These are phyloP conservation scores for Dioctria linearis DNA, from an alignment of 2,888 invertebrate genomes.

Conservation along the genomic window DNA sequence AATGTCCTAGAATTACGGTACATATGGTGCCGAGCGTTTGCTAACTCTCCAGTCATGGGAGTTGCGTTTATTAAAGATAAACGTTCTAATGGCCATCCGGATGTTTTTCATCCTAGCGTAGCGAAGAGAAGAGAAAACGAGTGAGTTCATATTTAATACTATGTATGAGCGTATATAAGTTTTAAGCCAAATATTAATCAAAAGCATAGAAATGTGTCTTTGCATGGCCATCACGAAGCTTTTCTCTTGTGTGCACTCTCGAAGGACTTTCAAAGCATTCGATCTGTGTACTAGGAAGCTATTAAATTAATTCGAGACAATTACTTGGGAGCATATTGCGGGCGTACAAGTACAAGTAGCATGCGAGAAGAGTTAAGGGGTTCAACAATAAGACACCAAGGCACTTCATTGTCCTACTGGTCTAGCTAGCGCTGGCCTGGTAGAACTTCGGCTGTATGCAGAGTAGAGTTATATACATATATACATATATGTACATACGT, in stretches of 20 bases:
- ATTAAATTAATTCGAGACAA: slow-evolving; percentile 50
- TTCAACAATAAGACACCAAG: slow-evolving; percentile 40
- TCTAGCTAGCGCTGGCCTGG: slow-evolving; percentile 15
- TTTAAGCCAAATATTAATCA: slow-evolving; percentile 46
- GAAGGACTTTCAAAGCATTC: slow-evolving; percentile 32
- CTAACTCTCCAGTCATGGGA: background rate
- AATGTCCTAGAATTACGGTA: background rate
- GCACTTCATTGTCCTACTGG: slow-evolving; percentile 40
- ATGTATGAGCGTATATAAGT: background rate
- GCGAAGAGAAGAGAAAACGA: too few relatives aligned
- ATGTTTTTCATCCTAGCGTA: slow-evolving; percentile 11
- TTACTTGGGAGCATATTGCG: slow-evolving; percentile 46
- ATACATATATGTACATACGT: too few relatives aligned
- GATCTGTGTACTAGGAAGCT: slow-evolving; percentile 43
- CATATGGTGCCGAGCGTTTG: background rate
- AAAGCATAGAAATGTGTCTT: slow-evolving; percentile 10
- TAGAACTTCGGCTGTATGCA: too few relatives aligned
- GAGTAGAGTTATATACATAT: too few relatives aligned
- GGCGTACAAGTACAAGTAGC: slow-evolving; percentile 5
- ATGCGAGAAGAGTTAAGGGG: slow-evolving; percentile 34
- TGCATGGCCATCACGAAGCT: background rate
- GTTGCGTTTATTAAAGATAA: slow-evolving; percentile 5
- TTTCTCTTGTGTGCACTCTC: background rate
- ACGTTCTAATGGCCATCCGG: slow-evolving; percentile 1
- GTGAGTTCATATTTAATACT: background rate